phyloP scores from a whole-genome alignment of 1,140 invertebrate genomes.

The Tigriopus japonicus region DNA sequence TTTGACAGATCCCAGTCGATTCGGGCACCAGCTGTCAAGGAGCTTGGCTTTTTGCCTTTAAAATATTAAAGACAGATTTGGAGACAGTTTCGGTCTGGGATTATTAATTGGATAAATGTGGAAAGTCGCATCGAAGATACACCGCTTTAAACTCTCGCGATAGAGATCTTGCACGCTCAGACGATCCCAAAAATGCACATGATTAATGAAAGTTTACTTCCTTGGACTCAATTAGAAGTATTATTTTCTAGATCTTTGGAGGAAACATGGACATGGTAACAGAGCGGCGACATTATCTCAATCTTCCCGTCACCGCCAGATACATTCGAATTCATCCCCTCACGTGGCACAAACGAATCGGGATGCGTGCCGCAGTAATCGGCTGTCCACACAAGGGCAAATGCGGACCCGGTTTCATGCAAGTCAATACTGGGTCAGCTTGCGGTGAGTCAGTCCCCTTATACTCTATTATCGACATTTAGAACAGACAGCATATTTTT shows the following conservation, averaged over 20 bases:
- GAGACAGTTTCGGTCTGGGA: no score
- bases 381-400: conserved; percentile 33
- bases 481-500: not conserved
- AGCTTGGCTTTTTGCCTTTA: no score
- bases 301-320: conserved; percentile 33
- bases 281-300: conserved; percentile 33
- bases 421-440: conserved; percentile 31
- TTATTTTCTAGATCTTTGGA: conserved; percentile 29
- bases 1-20: no score
- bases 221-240: no score
- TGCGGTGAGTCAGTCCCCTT: conserved; percentile 28
- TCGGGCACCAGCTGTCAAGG: no score
- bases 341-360: conserved; percentile 32
- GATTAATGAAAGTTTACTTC: no score
- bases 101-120: no score
- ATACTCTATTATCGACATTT: not conserved
- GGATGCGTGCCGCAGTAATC: conserved; percentile 31
- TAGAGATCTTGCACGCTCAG: no score
- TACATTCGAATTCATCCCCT: conserved; percentile 33
- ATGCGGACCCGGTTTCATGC: conserved; percentile 32
- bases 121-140: no score
- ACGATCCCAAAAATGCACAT: no score
- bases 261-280: conserved; percentile 36
- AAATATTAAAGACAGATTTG: no score
- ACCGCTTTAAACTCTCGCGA: no score